phyloP scores from a whole-genome alignment of 2,113 vertebrate species.

The Rhinichthys klamathensis region DNA sequence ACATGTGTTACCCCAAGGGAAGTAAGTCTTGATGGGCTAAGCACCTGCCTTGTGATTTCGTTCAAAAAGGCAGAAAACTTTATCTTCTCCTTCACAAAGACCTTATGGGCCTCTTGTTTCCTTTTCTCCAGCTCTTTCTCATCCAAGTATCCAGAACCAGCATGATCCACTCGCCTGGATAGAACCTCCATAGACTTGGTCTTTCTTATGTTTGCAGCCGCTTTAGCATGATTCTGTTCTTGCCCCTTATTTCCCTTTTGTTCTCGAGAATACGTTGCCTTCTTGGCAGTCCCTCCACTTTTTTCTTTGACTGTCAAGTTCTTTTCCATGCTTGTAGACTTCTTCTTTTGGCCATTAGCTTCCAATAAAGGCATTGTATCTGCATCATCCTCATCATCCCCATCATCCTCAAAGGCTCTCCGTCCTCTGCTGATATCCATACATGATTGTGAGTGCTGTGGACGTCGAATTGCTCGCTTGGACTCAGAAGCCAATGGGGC shows the following conservation, averaged over 20 bases:
- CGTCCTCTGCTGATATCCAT: conserved; percentile 68
- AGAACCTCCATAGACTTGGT: conserved; percentile 81
- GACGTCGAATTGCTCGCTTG: conserved; percentile 44
- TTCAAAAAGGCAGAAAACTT: conserved; percentile 83
- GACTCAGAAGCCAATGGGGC: conserved; percentile 44
- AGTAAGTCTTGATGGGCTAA: conserved; percentile 79
- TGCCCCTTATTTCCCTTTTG: conserved; percentile 61
- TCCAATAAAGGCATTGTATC: conserved; percentile 65
- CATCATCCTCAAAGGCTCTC: conserved; percentile 56
- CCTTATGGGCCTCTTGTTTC: conserved; percentile 65
- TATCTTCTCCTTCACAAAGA: conserved; percentile 75
- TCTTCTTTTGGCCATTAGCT: conserved; percentile 48
- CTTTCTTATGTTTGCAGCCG: conserved; percentile 70
- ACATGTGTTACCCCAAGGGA: conserved; percentile 74
- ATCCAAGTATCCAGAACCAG: conserved; percentile 55
- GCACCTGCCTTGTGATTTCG: conserved; percentile 82
- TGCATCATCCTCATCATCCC: conserved; percentile 65
- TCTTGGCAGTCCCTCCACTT: conserved; percentile 24
- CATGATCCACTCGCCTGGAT: conserved; percentile 47
- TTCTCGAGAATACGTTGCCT: conserved; percentile 9
- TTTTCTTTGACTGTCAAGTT: conserved; percentile 53
- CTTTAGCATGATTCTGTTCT: conserved; percentile 16
- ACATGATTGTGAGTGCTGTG: conserved; percentile 76
- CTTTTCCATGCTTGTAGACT: conserved; percentile 46
- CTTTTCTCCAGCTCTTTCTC: conserved; percentile 58